These are phyloP conservation scores for Sorex maritimensis DNA, from an alignment of 2,797 vertebrate species.

Conservation along the genomic window DNA sequence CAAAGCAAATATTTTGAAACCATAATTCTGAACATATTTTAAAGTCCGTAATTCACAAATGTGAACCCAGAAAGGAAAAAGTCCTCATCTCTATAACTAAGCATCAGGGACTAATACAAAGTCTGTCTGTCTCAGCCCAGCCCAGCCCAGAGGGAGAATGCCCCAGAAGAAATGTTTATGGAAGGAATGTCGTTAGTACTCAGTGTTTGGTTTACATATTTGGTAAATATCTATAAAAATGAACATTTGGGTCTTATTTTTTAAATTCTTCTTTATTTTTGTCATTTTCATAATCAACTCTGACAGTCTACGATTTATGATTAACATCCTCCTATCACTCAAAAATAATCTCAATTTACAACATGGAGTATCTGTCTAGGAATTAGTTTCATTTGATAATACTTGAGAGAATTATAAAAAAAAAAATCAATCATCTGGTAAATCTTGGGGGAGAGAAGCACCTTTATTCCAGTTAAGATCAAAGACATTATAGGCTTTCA, in stretches of 20 bases:
- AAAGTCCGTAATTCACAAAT: constrained; percentile 9
- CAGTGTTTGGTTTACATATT: constrained; percentile 47
- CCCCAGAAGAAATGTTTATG: constrained; percentile 36
- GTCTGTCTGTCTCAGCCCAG: not conserved
- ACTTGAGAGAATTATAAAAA: constrained; percentile 20
- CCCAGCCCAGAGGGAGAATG: not conserved
- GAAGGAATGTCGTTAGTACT: not conserved
- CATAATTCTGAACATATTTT: constrained; percentile 55
- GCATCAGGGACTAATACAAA: not conserved
- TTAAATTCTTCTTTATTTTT: constrained; percentile 33
- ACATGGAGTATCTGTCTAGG: not conserved
- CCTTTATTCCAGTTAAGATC: constrained; percentile 44
- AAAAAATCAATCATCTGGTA: constrained; percentile 31
- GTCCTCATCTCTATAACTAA: not conserved
- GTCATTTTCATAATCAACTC: constrained; percentile 33
- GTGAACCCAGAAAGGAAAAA: constrained; percentile 52
- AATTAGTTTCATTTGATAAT: constrained; percentile 2
- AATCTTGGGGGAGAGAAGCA: not conserved
- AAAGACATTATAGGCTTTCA: constrained; percentile 53
- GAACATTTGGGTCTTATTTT: constrained; percentile 53
- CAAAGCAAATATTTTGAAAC: not conserved
- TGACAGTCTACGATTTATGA: constrained; percentile 36
- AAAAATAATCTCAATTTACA: constrained; percentile 69
- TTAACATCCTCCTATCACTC: not conserved
- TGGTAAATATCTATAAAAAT: constrained; percentile 60